Percentiles rank a stretch among this genome's conserved stretches.
phyloP scores from a whole-genome alignment of 2,888 invertebrate genomes.

The Resseliella maxima region DNA sequence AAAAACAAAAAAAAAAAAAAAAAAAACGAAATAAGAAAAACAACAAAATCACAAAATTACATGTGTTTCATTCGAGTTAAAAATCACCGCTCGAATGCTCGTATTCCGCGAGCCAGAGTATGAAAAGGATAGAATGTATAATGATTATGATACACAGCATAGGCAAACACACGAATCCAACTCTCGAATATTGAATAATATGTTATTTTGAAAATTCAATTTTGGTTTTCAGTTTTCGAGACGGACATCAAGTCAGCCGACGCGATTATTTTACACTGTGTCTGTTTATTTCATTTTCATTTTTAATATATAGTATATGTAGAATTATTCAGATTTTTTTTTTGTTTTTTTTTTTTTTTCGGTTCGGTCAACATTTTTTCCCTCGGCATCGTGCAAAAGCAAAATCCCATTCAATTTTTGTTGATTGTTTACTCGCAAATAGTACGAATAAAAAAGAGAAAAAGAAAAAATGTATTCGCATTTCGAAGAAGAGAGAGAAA shows the following conservation, averaged over 20 bases:
- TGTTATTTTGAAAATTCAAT: conserved; percentile 49
- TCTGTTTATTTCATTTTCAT: background rate
- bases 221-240: conserved; percentile 53
- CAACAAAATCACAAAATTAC: background rate
- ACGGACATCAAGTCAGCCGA: conserved; percentile 47
- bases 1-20: background rate
- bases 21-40: background rate
- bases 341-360: background rate
- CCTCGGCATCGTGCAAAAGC: background rate
- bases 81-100: background rate
- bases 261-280: conserved; percentile 38
- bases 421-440: conserved; percentile 2
- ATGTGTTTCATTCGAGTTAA: conserved; percentile 11
- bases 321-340: background rate
- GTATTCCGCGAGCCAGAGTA: no score
- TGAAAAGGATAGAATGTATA: conserved; percentile 17
- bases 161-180: background rate
- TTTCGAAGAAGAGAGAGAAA: background rate
- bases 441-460: background rate
- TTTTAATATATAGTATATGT: no score
- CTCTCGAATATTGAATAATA: conserved; percentile 14
- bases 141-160: conserved; percentile 23
- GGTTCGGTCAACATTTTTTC: background rate
- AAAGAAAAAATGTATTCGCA: background rate
- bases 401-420: conserved; percentile 12